Conservation (phyloP, 2,113 vertebrate species). For the Coptodon bakossiorum region DNA sequence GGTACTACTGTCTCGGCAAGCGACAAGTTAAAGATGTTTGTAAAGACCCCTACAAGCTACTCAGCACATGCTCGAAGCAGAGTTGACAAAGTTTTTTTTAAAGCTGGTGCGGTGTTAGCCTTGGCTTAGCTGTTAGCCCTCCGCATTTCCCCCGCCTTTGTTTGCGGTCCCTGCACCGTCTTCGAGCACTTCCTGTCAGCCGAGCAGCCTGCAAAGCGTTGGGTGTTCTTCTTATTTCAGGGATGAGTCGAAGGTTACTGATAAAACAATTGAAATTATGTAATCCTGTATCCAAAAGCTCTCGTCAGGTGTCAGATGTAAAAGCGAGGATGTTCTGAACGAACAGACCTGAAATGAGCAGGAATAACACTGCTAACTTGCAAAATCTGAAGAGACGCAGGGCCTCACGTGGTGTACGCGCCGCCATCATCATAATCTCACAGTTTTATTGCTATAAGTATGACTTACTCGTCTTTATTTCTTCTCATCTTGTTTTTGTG, state of each 20-base stretch:
- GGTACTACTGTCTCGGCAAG: neutral
- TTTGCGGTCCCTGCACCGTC: neutral
- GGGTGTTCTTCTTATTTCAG: neutral
- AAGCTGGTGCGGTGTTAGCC: neutral
- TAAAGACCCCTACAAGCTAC: neutral
- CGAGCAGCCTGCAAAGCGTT: neutral
- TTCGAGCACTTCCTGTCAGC: neutral
- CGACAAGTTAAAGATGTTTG: neutral
- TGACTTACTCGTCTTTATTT: neutral
- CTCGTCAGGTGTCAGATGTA: neutral
- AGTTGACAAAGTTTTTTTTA: neutral
- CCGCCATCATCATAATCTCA: neutral
- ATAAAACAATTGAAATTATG: neutral
- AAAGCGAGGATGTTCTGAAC: neutral
- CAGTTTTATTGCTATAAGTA: neutral
- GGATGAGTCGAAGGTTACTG: neutral
- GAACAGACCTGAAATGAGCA: neutral
- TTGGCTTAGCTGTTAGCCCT: neutral
- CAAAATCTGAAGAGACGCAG: neutral
- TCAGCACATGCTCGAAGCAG: neutral
- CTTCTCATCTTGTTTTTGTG: neutral
- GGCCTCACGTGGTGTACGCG: neutral
- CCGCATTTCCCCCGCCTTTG: neutral
- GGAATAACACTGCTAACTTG: neutral
- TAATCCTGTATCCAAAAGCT: neutral